phyloP scores from a whole-genome alignment of 2,888 invertebrate species.

The Sinohyriopsis cumingii region DNA sequence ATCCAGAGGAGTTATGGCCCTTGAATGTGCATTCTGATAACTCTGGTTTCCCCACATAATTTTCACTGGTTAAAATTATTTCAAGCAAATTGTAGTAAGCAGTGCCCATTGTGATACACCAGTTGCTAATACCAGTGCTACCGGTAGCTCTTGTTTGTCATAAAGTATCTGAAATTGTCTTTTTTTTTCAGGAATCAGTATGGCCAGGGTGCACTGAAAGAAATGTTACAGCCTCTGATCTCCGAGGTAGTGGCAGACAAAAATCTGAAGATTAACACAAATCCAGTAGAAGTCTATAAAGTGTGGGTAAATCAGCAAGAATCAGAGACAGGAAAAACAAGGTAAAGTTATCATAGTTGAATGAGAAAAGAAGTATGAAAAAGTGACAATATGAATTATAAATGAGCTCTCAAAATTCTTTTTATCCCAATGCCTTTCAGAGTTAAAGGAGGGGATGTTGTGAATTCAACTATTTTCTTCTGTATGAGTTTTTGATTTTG shows the following conservation, averaged over 20 bases:
- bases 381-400: too few species aligned
- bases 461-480: too few species aligned
- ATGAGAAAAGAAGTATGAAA: too few species aligned
- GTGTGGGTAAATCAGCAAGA: conserved; percentile 84
- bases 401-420: too few species aligned
- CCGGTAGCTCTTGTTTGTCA: not conserved
- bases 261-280: conserved; percentile 81
- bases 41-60: too few species aligned
- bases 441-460: too few species aligned
- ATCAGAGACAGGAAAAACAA: conserved; percentile 82
- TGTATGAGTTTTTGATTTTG: too few species aligned
- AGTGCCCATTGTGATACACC: not conserved
- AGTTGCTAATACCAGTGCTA: not conserved
- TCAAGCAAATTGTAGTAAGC: not conserved
- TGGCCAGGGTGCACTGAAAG: conserved; percentile 80
- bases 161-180: not conserved
- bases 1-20: too few species aligned
- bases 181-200: conserved; percentile 74
- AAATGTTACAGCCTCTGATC: conserved; percentile 82
- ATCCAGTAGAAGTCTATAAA: conserved; percentile 85
- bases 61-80: too few species aligned
- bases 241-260: conserved; percentile 78
- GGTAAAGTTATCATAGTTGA: conserved; percentile 66
- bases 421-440: too few species aligned
- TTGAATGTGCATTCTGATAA: too few species aligned